Base-by-base conservation (phyloP, 2,797 vertebrate species). In the Lindbergichthys nudifrons region DNA sequence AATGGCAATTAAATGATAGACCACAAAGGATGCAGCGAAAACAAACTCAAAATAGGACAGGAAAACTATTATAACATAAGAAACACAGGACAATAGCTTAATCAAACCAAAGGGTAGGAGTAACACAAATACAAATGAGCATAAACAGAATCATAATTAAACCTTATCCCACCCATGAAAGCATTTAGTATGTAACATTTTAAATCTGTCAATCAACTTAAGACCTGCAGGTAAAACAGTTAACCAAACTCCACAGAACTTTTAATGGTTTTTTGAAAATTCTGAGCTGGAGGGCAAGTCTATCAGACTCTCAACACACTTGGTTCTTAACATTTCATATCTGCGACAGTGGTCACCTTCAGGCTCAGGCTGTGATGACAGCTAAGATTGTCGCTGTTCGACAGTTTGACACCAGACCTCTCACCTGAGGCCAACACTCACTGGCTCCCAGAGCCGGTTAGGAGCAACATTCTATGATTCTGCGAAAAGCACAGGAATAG, bases 321-420 rank as follows among this genome's bases (percentile, higher is more conserved):
- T 51, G 50, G 65, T 52, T 69, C 80, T n/a, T 42, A 79, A 77
- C 42, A 21, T 79, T 76, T 83, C 73, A 70, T 74, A 71, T 75
- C 70, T 82, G 48, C 2, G 9, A 48, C 61, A 54, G 71, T 72
- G 64, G 74, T 84, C 70, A 71, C 80, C 83, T 87, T 61, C 75
- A 71, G 87, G 79, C 77, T 69, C 36, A 26, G 64, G 32, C 73
- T 65, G 70, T 56, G 75, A 83, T 79, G 73, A 62, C 73, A 67
- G 78, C 70, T 53, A 12, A 79, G 82, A 79, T 65, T 79, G 70
- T 43, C 56, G 70, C 75, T 78, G 48, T 39, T 70, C 62, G 83
- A 82, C 79, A 74, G 53, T 71, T 75, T 78, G 70, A 85, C 72
- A 73, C 16, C 71, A 64, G 62, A 69, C 19, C 45, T 68, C 51